Evolutionary conservation across 1,140 invertebrate genomes (phyloP).

Genomic region (Aphelinus atriplicis): DNA sequence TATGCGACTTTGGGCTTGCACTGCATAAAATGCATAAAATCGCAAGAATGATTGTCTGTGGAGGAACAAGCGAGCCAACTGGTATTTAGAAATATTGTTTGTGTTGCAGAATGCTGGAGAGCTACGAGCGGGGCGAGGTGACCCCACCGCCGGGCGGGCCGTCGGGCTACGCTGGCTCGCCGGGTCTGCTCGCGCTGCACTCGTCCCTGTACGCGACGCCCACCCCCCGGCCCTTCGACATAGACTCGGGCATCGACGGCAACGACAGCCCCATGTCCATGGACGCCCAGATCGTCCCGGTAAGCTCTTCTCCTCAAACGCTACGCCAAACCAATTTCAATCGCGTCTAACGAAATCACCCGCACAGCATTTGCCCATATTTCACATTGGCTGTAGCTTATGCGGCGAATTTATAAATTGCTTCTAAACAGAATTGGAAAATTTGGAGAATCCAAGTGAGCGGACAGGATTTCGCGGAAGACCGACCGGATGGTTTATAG

Average conservation of each 20-base stretch:
- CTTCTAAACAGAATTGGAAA: no score
- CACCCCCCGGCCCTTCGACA: constrained; percentile 60
- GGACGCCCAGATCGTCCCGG: constrained; percentile 65
- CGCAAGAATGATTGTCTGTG: no score
- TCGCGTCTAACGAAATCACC: no score
- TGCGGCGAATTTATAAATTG: no score
- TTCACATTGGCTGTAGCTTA: no score
- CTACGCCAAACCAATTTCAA: no score
- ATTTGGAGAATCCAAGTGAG: no score
- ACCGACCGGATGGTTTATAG: no score
- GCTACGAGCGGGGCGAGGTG: constrained; percentile 64
- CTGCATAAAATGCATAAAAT: neutral
- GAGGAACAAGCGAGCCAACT: no score
- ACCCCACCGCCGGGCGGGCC: constrained; percentile 58
- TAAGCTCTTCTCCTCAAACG: constrained; percentile 39
- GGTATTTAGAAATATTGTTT: no score
- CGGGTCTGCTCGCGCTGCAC: constrained; percentile 61
- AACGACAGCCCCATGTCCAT: constrained; percentile 62
- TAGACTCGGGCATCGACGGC: constrained; percentile 62
- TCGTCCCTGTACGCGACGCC: constrained; percentile 62
- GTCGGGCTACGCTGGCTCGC: constrained; percentile 61
- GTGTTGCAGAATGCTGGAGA: constrained; percentile 62
- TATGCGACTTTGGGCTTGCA: neutral
- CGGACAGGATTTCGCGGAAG: no score
- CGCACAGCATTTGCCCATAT: no score